Evolutionary conservation across 2,797 vertebrate species (phyloP).

Genomic region (Ispidina lecontei): DNA sequence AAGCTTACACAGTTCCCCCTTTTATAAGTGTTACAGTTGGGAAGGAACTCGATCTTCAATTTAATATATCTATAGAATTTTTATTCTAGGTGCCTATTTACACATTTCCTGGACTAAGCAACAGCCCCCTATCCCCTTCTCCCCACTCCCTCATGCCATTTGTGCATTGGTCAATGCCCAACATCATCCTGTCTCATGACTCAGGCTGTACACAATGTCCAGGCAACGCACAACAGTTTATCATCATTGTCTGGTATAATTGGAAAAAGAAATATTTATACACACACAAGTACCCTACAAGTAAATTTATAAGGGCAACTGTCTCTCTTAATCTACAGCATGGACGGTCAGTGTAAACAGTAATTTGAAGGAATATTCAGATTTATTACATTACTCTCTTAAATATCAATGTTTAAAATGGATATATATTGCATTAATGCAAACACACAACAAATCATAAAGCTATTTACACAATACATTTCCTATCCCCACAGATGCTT

Average conservation of each 20-base stretch:
- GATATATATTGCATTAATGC: constrained; percentile 78
- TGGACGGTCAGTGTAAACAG: constrained; percentile 78
- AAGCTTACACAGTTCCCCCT: constrained; percentile 14
- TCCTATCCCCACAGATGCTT: constrained; percentile 70
- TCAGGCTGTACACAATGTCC: constrained; percentile 68
- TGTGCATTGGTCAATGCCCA: constrained; percentile 16
- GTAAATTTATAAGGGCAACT: constrained; percentile 85
- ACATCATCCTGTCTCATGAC: constrained; percentile 41
- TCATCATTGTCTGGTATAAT: constrained; percentile 84
- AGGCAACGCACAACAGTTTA: constrained; percentile 77
- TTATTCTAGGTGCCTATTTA: constrained; percentile 57
- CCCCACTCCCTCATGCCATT: not conserved
- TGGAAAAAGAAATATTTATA: constrained; percentile 86
- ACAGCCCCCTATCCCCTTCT: not conserved
- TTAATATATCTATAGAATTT: constrained; percentile 52
- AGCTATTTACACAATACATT: constrained; percentile 77
- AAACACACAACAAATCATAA: constrained; percentile 73
- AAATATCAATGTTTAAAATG: constrained; percentile 80
- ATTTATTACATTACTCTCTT: constrained; percentile 75
- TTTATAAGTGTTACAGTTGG: constrained; percentile 65
- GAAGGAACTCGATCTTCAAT: constrained; percentile 71
- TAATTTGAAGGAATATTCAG: constrained; percentile 75
- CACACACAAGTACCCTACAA: constrained; percentile 47
- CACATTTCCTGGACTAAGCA: constrained; percentile 75
- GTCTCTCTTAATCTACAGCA: constrained; percentile 86